Evolutionary conservation across 2,113 vertebrate species (phyloP).

Genomic region (Microtus richardsoni): DNA sequence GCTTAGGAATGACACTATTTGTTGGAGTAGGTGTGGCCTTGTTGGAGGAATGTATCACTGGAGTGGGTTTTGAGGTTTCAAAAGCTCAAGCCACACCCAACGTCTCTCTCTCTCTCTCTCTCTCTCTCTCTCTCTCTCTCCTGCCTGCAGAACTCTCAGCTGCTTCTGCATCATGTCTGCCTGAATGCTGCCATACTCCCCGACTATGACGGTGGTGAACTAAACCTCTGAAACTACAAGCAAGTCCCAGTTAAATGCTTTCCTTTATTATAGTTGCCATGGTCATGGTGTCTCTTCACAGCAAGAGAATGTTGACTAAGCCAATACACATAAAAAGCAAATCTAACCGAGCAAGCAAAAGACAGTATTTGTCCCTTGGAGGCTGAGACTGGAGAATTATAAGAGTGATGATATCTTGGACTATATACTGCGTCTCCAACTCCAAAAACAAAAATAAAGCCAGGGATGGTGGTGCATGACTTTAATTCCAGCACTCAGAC

Average conservation of each 20-base stretch:
- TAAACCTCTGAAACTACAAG: background rate
- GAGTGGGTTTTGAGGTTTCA: background rate
- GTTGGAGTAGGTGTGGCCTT: background rate
- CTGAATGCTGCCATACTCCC: background rate
- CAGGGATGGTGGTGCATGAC: background rate
- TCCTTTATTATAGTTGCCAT: background rate
- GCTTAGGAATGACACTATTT: background rate
- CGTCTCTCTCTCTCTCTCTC: background rate
- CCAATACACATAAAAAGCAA: background rate
- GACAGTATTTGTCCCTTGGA: background rate
- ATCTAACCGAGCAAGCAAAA: background rate
- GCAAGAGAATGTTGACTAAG: background rate
- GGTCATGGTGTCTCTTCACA: background rate
- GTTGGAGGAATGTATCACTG: background rate
- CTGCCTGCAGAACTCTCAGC: background rate
- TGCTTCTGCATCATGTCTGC: background rate
- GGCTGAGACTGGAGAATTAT: background rate
- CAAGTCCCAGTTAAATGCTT: background rate
- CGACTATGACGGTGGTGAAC: too few relatives aligned
- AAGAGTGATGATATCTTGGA: background rate
- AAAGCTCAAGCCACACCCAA: background rate
- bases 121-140: background rate
- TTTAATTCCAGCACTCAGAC: background rate
- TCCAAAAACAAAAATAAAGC: background rate
- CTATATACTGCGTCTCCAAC: background rate